A percentile compares a stretch with the other conserved stretches of the same genome.
Conservation (phyloP, 2,113 vertebrate species). For the Lepisosteus osseus region DNA sequence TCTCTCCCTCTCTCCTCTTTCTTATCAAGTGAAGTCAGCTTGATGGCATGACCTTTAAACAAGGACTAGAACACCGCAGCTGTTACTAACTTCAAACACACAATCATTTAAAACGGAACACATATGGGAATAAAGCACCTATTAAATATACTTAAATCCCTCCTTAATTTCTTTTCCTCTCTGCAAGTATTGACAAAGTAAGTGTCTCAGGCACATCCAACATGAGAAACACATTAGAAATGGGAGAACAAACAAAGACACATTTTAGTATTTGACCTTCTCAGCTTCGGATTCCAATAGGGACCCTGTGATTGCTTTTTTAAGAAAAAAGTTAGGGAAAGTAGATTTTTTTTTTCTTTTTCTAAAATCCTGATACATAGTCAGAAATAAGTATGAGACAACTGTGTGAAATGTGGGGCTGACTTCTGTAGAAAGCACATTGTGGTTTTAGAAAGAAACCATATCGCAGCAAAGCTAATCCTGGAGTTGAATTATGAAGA, state of each 20-base stretch:
- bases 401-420: too few relatives aligned
- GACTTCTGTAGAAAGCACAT: too few relatives aligned
- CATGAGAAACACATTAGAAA: not conserved
- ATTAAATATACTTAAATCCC: constrained; percentile 65
- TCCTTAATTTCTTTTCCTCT: constrained; percentile 56
- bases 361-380: not conserved
- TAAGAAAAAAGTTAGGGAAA: not conserved
- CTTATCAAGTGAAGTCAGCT: constrained; percentile 63
- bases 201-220: constrained; percentile 16
- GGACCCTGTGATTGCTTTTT: not conserved
- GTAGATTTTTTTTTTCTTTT: not conserved
- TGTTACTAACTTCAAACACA: constrained; percentile 70
- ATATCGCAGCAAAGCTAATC: not conserved
- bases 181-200: constrained; percentile 49
- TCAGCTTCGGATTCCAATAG: not conserved
- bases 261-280: not conserved
- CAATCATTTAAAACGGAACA: constrained; percentile 48
- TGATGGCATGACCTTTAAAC: constrained; percentile 71
- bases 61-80: constrained; percentile 70
- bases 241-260: not conserved
- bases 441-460: not conserved
- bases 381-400: too few relatives aligned
- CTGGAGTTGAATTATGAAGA: not conserved
- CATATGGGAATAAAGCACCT: constrained; percentile 60
- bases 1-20: constrained; percentile 29